Conservation (phyloP, 2,888 invertebrate species). For the Margaritifera margaritifera region DNA sequence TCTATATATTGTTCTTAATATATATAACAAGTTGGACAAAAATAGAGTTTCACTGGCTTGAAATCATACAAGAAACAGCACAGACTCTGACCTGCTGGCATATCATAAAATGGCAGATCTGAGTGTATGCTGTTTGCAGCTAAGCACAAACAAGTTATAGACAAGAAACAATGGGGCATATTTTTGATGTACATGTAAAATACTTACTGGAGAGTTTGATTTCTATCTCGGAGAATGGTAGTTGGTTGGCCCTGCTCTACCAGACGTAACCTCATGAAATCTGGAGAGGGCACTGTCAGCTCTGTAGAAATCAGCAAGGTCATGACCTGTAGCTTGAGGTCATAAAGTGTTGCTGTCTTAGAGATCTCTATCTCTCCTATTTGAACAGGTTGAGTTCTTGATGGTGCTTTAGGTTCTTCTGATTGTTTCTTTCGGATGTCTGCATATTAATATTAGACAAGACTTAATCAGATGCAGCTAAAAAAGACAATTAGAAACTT, state of each 20-base stretch:
- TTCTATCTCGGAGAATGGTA: slow-evolving; percentile 48
- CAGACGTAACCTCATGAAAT: slow-evolving; percentile 58
- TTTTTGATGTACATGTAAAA: not conserved
- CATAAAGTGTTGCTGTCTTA: slow-evolving; percentile 60
- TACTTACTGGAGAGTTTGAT: slow-evolving; percentile 60
- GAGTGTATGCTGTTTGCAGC: too few relatives aligned
- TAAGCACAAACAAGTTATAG: too few relatives aligned
- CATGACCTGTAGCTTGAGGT: slow-evolving; percentile 62
- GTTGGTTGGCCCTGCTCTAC: slow-evolving; percentile 45
- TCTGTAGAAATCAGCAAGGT: slow-evolving; percentile 47
- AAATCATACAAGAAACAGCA: too few relatives aligned
- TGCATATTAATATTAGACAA: not conserved
- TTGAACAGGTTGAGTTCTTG: slow-evolving; percentile 17
- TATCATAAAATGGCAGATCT: too few relatives aligned
- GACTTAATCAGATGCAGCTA: not conserved
- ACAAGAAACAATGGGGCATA: not conserved
- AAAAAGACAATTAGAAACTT: too few relatives aligned
- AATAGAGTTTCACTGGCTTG: too few relatives aligned
- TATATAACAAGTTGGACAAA: too few relatives aligned
- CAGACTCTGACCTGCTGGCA: too few relatives aligned
- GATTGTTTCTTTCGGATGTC: not conserved
- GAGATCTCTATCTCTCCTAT: slow-evolving; percentile 67
- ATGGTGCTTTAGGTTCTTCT: slow-evolving; percentile 8
- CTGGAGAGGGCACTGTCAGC: slow-evolving; percentile 42
- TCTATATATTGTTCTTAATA: too few relatives aligned